Base-by-base conservation (phyloP, 2,797 vertebrate genomes). In the Capromys pilorides region DNA sequence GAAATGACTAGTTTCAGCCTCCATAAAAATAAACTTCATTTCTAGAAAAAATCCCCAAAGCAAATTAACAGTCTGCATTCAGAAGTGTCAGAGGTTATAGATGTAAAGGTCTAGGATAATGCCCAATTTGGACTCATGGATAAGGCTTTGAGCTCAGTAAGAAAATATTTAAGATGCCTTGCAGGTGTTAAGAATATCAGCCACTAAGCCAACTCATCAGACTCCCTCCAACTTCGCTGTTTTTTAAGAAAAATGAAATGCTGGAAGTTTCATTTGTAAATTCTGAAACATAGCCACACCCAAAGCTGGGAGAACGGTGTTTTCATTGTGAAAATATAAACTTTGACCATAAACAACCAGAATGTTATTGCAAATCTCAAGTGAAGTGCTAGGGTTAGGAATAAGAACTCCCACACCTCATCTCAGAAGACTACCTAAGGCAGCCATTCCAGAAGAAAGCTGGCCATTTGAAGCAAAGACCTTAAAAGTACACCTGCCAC, bases 11-110 rank as follows among this genome's bases (percentile, higher is more conserved):
- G 66, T 90, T 95, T 95, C 81, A 88, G n/a, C 54, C 86, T 93
- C 67, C n/a, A 88, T 59, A 93, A 57, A 94, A 96, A 94, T 45
- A 95, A 93, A 86, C 66, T 82, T 86, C 90, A 96, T 75, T 64
- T 93, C 90, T 79, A 85, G 82, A 96, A 95, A 96, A 83, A 12
- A 31, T 86, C 54, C 80, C 86, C 61, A 82, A 62, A 92, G 84
- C 61, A 95, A 97, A 95, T 21, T 80, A 77, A 89, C 66, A 95
- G 75, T 81, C 57, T 96, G 77, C 71, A 11, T 77, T 94, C 62
- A 79, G 78, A 95, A 67, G 22, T 9, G 14, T 0, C 8, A 22
- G 51, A 81, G 61, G 86, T n/a, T 39, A 33, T 6, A 1, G 67
- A 21, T 26, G 18, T 51, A 36, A 1, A 75, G 24, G 67, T 77